phyloP scores from a whole-genome alignment of 2,797 vertebrate species.

The Catamblyrhynchus diadema region DNA sequence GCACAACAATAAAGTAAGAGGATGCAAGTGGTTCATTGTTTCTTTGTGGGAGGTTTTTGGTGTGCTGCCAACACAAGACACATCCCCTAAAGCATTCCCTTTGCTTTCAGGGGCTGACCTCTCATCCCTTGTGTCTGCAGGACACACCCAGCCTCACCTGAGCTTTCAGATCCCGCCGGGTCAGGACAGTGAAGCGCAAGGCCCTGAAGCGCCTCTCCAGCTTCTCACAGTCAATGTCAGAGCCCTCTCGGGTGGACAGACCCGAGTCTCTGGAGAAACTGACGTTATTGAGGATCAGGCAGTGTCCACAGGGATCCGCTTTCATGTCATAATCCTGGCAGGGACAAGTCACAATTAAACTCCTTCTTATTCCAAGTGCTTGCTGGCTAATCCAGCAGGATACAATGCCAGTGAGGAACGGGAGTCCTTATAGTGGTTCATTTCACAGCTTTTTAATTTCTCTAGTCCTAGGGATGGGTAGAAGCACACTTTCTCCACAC shows the following conservation, averaged over 20 bases:
- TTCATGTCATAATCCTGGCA: constrained; percentile 85
- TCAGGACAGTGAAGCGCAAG: constrained; percentile 80
- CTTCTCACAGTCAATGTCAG: constrained; percentile 83
- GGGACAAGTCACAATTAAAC: background rate
- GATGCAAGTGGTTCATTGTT: rapidly evolving
- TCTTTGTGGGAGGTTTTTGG: rapidly evolving
- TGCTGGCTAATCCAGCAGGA: background rate
- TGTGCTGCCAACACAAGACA: rapidly evolving
- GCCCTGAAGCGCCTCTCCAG: constrained; percentile 81
- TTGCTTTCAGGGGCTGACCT: rapidly evolving
- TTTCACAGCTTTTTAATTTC: background rate
- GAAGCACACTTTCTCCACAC: background rate
- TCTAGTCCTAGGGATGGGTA: background rate
- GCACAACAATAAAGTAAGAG: background rate
- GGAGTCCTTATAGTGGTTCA: background rate
- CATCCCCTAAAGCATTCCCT: rapidly evolving
- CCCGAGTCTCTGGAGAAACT: constrained; percentile 71
- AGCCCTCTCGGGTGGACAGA: constrained; percentile 79
- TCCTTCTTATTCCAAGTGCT: rapidly evolving
- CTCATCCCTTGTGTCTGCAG: rapidly evolving
- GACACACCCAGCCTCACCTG: constrained; percentile 59
- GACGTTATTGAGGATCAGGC: constrained; percentile 94
- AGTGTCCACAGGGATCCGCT: constrained; percentile 82
- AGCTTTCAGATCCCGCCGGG: constrained; percentile 78
- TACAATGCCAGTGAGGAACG: rapidly evolving